Percentiles rank a stretch among this genome's conserved stretches.
These are phyloP conservation scores for Nymphalis urticae DNA, from an alignment of 2,888 invertebrate genomes.

Conservation along the genomic window DNA sequence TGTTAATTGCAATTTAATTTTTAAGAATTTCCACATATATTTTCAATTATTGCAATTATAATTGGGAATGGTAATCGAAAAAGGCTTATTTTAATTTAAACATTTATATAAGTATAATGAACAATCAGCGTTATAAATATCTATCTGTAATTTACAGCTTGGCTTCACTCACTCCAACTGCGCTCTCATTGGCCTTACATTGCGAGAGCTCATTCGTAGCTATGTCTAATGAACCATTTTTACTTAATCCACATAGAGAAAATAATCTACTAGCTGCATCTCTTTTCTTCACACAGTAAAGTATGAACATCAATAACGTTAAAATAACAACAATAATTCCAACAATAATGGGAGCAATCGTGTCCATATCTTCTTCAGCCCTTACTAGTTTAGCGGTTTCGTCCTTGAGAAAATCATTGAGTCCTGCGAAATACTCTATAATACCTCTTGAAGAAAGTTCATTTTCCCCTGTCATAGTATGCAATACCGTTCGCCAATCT, in stretches of 20 bases:
- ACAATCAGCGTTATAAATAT: no score
- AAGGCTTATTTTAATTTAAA: no score
- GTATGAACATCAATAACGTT: slow-evolving; percentile 60
- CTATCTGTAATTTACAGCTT: slow-evolving; percentile 42
- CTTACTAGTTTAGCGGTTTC: slow-evolving; percentile 58
- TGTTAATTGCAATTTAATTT: no score
- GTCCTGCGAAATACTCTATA: slow-evolving; percentile 63
- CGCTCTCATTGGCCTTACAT: slow-evolving; percentile 54
- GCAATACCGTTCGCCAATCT: slow-evolving; percentile 70
- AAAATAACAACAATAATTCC: slow-evolving; percentile 64
- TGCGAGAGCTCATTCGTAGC: slow-evolving; percentile 64
- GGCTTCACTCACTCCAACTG: slow-evolving; percentile 67
- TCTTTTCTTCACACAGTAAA: slow-evolving; percentile 70
- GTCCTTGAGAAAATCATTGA: slow-evolving; percentile 56
- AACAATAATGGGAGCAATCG: slow-evolving; percentile 67
- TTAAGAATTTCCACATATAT: no score
- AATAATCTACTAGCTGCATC: slow-evolving; percentile 58
- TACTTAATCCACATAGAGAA: slow-evolving; percentile 65
- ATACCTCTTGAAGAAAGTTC: slow-evolving; percentile 70
- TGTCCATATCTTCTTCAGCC: slow-evolving; percentile 60
- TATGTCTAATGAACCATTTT: slow-evolving; percentile 74
- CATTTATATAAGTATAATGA: no score
- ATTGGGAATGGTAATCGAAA: no score
- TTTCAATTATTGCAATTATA: no score
- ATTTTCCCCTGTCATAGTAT: slow-evolving; percentile 68